These are phyloP conservation scores for Lonchura striata DNA, from an alignment of 2,113 vertebrate species.

Conservation along the genomic window DNA sequence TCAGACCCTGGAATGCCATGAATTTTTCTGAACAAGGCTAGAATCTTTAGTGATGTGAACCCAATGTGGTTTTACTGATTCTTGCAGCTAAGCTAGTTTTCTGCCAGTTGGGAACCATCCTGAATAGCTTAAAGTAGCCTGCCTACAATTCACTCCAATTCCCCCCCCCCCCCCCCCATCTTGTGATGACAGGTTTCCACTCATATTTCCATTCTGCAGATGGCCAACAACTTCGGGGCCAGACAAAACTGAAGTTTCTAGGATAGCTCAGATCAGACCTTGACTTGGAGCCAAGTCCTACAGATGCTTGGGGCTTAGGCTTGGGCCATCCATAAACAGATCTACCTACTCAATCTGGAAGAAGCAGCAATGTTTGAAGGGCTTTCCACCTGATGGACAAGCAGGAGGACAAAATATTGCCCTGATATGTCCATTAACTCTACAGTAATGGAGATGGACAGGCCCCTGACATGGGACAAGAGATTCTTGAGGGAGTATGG, in stretches of 20 bases:
- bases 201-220: slow-evolving; percentile 23
- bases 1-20: neutral
- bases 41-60: neutral
- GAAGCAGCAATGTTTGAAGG: neutral
- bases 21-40: neutral
- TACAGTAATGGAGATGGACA: neutral
- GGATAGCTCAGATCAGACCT: neutral
- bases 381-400: neutral
- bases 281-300: slow-evolving; percentile 1
- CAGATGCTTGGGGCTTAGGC: neutral
- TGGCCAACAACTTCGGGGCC: neutral
- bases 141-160: neutral
- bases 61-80: neutral
- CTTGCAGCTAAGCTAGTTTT: neutral
- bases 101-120: neutral
- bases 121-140: slow-evolving; percentile 6
- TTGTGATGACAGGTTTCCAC: slow-evolving; percentile 11
- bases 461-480: neutral
- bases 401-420: neutral
- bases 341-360: neutral
- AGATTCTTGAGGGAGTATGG: neutral
- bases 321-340: neutral
- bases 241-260: slow-evolving; percentile 38
- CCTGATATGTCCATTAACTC: neutral
- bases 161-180: neutral